Evolutionary conservation across 2,797 vertebrate genomes (phyloP).

Genomic region (Mormyrus proboscirostris): DNA sequence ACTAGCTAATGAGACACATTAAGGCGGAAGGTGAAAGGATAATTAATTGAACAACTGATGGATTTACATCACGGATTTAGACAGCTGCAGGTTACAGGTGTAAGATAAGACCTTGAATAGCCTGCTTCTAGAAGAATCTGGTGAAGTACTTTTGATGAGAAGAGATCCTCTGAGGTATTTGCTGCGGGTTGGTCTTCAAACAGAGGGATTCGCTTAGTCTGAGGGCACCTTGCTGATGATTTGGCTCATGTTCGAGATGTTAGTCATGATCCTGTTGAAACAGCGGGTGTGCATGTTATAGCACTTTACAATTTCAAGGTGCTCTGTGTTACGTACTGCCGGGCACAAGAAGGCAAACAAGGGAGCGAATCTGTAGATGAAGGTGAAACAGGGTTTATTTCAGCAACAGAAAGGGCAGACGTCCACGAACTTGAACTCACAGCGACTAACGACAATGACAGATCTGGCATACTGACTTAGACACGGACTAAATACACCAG

Average conservation of each 20-base stretch:
- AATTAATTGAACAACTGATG: background rate
- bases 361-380: too few species aligned
- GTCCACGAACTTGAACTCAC: too few species aligned
- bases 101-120: background rate
- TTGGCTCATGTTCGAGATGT: background rate
- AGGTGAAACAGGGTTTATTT: too few species aligned
- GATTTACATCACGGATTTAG: background rate
- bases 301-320: background rate
- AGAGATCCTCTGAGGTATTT: too few species aligned
- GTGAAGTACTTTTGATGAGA: too few species aligned
- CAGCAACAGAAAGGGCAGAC: too few species aligned
- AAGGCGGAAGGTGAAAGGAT: background rate
- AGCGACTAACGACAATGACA: too few species aligned
- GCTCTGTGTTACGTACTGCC: background rate
- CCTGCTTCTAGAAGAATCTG: too few species aligned
- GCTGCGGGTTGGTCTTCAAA: too few species aligned
- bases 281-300: background rate
- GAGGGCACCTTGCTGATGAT: background rate
- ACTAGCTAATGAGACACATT: background rate
- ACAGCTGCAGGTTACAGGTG: background rate
- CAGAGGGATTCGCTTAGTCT: background rate
- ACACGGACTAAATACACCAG: too few species aligned
- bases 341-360: too few species aligned
- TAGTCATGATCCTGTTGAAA: background rate
- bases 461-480: too few species aligned